Evolutionary conservation across 35 echinoderm and acorn worm species (phyloP), one percentile per base, ranked within the genome.

Genomic region (Lytechinus pictus): DNA sequence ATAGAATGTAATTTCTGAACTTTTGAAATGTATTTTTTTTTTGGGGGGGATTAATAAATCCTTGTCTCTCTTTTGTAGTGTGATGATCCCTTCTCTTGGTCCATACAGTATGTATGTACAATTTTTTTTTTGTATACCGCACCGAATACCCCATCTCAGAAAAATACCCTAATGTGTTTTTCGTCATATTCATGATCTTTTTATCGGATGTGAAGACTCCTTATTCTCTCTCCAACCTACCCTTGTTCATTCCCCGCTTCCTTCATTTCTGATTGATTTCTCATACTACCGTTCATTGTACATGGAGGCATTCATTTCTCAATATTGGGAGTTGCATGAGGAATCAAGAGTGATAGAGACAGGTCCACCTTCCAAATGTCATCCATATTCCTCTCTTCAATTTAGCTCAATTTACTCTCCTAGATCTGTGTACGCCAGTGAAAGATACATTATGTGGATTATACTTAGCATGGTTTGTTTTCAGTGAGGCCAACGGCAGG

Each of bases 381-480:
- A 79, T 79, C 4, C 66, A 24, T 79, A 79, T 79, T 79, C 66
- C 66, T 24, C 66, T 79, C 66, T 7, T 79, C 66, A 79, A 79
- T 79, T 79, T 79, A 79, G 66, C 66, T 79, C 66, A 79, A 79
- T 79, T 79, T 79, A 79, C 66, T 79, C 66, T 79, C 66, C 66
- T 79, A 79, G 66, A 79, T 79, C 16, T 79, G 66, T 16, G 66
- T 79, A 79, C 19, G 66, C 19, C 33, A 7, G 66, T 16, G 66
- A 79, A 79, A 79, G 66, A 79, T 79, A 79, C 66, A 79, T 79
- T 79, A 79, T 79, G 66, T 79, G 66, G 66, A 79, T 79, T 79
- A 79, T 24, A 79, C 66, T 79, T 79, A 79, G 66, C 14, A 24
- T 19, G 19, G 66, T 79, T 16, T 79, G 66, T 79, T 79, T 79